A percentile compares a stretch with the other conserved stretches of the same genome.
These are phyloP conservation scores for Rhagoletis pomonella DNA, from an alignment of 1,140 invertebrate species.

Conservation along the genomic window DNA sequence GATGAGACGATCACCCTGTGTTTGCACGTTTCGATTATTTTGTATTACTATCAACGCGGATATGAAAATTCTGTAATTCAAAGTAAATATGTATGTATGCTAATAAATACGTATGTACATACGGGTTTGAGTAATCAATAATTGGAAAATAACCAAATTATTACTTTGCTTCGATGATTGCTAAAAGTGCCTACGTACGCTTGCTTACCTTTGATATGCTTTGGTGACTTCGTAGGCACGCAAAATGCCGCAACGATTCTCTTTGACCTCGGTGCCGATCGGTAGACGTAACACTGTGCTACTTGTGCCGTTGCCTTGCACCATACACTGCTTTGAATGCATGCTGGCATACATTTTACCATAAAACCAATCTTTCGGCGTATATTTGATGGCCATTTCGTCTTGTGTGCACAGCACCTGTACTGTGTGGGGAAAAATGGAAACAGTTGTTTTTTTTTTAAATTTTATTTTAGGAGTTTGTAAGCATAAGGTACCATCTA, in stretches of 20 bases:
- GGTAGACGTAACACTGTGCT: conserved; percentile 64
- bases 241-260: conserved; percentile 69
- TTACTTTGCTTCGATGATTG: conserved; percentile 44
- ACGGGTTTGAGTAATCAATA: neutral
- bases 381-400: conserved; percentile 77
- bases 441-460: neutral
- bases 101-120: neutral
- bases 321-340: conserved; percentile 77
- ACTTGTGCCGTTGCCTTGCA: conserved; percentile 68
- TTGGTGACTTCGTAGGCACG: conserved; percentile 71
- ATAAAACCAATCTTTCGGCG: conserved; percentile 76
- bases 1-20: conserved; percentile 80
- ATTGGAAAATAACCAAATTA: conserved; percentile 17
- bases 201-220: conserved; percentile 62
- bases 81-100: neutral
- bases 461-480: neutral
- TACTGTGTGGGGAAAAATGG: conserved; percentile 74
- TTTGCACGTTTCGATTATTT: conserved; percentile 80
- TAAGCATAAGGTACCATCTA: conserved; percentile 73
- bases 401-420: conserved; percentile 77
- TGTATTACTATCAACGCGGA: conserved; percentile 80
- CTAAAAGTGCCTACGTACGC: neutral
- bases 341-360: conserved; percentile 80
- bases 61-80: conserved; percentile 76
- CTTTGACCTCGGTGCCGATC: conserved; percentile 70